Conservation (phyloP, 2,888 invertebrate species). For the Latrodectus elegans region DNA sequence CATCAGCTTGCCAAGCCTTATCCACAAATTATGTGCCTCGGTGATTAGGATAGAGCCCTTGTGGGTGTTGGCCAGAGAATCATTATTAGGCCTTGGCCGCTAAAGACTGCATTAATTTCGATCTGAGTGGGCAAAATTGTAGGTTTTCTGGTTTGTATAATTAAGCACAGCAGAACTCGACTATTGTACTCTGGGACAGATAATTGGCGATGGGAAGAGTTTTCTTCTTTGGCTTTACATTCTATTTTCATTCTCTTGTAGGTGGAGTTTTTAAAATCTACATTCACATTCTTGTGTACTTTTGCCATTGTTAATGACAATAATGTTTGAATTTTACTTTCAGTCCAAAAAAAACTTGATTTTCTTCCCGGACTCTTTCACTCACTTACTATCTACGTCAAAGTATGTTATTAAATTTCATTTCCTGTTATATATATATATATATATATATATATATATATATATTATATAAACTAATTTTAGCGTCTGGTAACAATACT, state of each 20-base stretch:
- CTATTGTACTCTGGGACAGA: slow-evolving; percentile 42
- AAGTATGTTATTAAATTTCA: no score
- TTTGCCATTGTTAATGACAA: not conserved
- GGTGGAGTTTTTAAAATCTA: slow-evolving; percentile 36
- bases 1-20: slow-evolving; percentile 40
- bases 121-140: slow-evolving; percentile 56
- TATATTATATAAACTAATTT: no score
- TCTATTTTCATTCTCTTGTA: slow-evolving; percentile 44
- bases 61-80: slow-evolving; percentile 51
- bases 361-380: no score
- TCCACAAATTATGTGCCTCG: slow-evolving; percentile 55
- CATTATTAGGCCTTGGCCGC: slow-evolving; percentile 54
- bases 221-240: slow-evolving; percentile 13
- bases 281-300: not conserved
- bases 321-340: no score
- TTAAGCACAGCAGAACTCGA: slow-evolving; percentile 38
- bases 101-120: slow-evolving; percentile 63
- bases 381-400: no score
- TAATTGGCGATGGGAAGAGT: slow-evolving; percentile 39
- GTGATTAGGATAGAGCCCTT: slow-evolving; percentile 48
- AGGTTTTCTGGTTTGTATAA: slow-evolving; percentile 60
- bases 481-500: no score
- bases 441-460: no score
- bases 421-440: no score
- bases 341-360: no score